Base-by-base conservation (phyloP, 2,113 vertebrate species). In the Typhlomys cinereus region DNA sequence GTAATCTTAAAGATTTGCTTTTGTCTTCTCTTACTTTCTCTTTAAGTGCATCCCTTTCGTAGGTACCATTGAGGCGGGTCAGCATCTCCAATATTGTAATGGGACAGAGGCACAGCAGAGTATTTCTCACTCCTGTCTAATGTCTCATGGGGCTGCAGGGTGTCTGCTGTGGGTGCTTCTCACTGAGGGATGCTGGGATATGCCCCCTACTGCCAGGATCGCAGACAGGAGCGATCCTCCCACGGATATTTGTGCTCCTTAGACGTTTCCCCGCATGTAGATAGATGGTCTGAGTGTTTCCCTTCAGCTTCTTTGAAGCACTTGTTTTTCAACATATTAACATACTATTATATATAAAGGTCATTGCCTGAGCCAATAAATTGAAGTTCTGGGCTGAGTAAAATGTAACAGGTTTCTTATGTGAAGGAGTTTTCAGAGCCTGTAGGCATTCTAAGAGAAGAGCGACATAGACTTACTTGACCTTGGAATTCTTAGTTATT, bases 401-500 rank as follows among this genome's bases (percentile, higher is more conserved):
- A 81, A 76, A 61, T 61, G 15, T 91, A 59, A 66, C 46, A n/a
- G n/a, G 12, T 36, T 57, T 95, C 81, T 73, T 87, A 70, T 70
- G 48, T 39, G 29, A 91, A 85, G 67, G 50, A 39, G 5, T 88
- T 73, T 59, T 88, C 73, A 62, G 83, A 80, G 9, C 34, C 41
- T 36, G 31, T 44, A 50, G 52, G 44, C 31, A 21, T 85, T 91
- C 20, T 54, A 29, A 31, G 11, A 48, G 31, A 36, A 92, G 39
- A 61, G 9, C 83, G 64, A 80, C 31, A 3, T 34, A 59, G 8
- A 83, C 25, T 80, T 66, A n/a, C 1, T 13, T 94, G 66, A 82
- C 39, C 25, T 88, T 73, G 36, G 27, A 85, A 85, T 94, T 92
- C 17, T 75, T 85, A 62, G 69, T 81, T 88, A 7, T 17, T 73